Evolutionary conservation across 2,888 invertebrate species (phyloP), one percentile per base, ranked within the genome.

Genomic region (Drepana falcataria): DNA sequence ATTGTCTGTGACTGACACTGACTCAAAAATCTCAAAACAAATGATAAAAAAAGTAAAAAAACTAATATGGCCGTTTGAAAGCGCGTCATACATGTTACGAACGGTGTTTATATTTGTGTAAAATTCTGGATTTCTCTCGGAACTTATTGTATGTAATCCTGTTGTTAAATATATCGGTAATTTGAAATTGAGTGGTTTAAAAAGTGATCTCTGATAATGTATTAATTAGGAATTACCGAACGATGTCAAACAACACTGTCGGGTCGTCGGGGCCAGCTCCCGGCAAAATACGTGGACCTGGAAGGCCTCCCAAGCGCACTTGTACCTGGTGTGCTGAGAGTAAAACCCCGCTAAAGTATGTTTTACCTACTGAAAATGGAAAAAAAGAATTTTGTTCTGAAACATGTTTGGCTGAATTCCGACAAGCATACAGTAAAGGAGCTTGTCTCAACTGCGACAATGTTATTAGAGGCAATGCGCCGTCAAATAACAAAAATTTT

Each of bases 331-430:
- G 97, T 79, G 95, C 94, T 56, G 96, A 96, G 83, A 94, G 94
- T 59, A 96, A 96, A 85, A 93, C 95, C 61, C 95, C 95, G 2
- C 81, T 97, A 53, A 96, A 96, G 77, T 97, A 97, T 85, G 96
- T 97, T 40, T 87, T 96, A 62, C 97, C 97, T 6, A 95, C 95
- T 2, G 96, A 96, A 73, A 95, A 96, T 79, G 96, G 96, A 7
- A 97, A 96, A 75, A 97, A 97, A 75, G 97, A 97, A 77, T 98
- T 97, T 83, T 98, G 97, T 84, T 97, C 97, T 0, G 96, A 97
- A 83, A 95, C 95, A 40, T 98, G 97, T 85, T 92, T 97, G 51
- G 94, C 95, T 1, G 96, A 97, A 87, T 97, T 97, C 80, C 93
- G 97, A 53, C 96, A 96, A 81, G 96, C 96, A 1, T 96, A 96